Evolutionary conservation across 2,888 invertebrate species (phyloP), one percentile per base, ranked within the genome.

Genomic region (Drosophila sordidula): DNA sequence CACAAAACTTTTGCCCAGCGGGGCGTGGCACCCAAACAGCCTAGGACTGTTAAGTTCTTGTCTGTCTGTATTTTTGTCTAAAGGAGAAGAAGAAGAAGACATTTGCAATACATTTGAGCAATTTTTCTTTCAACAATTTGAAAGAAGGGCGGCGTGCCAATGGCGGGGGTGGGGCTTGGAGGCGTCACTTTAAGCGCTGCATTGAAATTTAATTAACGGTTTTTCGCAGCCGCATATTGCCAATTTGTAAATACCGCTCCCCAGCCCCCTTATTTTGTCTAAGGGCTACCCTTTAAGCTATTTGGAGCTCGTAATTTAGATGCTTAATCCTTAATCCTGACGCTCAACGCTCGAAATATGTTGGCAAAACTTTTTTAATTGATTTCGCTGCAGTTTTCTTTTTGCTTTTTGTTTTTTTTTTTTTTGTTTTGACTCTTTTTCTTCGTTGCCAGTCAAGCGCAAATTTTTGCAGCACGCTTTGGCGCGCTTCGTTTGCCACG

Each of bases 351-450:
- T 55, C 14, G 8, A 18, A 67, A 56, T 61, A 66, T 64, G 63
- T 56, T 69, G 56, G 61, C 22, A 55, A 75, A 86, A 83, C 62
- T 75, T 87, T 83, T 86, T 87, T 83, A 86, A 87, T 87, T 86
- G 85, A 85, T 85, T 86, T 80, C 50, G 56, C 68, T 64, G 62
- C 51, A 65, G 29, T 62, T 65, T 46, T 54, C 29, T 50, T 65
- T 42, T 25, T 50, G 6, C 56, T 59, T 61, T 45, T 49, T 32
- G 34, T 11, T 54, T 54, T 59, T 47, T 54, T 54, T 59, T 47
- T 4, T 55, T 66, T 6, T 50, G 34, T 56, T 63, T 45, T 65
- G n/a, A 47, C 46, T 71, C 47, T 39, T 68, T 68, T 63, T 58
- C 62, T 67, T 66, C 6, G 26, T 32, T 36, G 59, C 42, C 57